phyloP scores from a whole-genome alignment of 2,113 vertebrate species.

The Leuciscus idus region DNA sequence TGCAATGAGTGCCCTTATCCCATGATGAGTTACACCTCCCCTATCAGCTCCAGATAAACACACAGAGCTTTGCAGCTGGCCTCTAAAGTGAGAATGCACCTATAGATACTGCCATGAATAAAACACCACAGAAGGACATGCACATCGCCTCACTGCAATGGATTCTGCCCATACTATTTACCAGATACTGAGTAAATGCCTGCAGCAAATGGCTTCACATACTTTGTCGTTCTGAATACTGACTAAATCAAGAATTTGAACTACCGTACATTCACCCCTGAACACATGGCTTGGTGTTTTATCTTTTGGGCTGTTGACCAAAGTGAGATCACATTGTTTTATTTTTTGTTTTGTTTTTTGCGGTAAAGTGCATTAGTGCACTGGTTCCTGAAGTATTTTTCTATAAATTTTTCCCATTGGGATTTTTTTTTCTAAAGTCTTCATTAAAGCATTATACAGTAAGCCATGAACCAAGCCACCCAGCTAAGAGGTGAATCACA shows the following conservation, averaged over 20 bases:
- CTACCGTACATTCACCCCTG: not conserved
- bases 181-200: constrained; percentile 1
- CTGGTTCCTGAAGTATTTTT: no score
- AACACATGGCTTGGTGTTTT: not conserved
- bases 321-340: not conserved
- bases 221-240: constrained; percentile 2
- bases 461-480: no score
- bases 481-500: no score
- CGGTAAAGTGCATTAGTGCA: no score
- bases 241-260: not conserved
- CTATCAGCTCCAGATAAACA: constrained; percentile 79
- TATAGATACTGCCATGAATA: constrained; percentile 65
- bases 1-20: constrained; percentile 74
- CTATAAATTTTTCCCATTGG: no score
- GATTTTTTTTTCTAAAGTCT: no score
- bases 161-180: constrained; percentile 42
- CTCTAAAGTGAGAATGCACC: constrained; percentile 58
- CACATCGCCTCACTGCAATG: constrained; percentile 41
- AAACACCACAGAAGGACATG: constrained; percentile 63
- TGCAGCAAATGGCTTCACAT: not conserved
- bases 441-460: no score
- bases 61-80: constrained; percentile 65
- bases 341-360: not conserved
- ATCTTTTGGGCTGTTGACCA: not conserved
- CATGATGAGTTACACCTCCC: constrained; percentile 76